A percentile compares a stretch with the other conserved stretches of the same genome.
Evolutionary conservation across 2,888 invertebrate species (phyloP).

Genomic region (Cyaniris semiargus): DNA sequence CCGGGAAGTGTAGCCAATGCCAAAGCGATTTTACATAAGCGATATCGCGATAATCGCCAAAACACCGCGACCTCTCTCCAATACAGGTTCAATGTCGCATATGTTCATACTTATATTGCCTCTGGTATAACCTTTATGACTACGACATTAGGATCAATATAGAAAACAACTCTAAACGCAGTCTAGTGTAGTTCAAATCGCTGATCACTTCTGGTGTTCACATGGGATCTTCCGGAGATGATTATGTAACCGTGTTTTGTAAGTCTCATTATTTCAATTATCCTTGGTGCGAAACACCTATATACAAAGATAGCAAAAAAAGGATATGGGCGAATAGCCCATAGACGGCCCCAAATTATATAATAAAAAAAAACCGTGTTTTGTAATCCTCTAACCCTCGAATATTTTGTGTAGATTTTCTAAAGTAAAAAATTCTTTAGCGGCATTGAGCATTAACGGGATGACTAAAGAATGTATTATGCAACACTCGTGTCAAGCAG

Average conservation of each 20-base stretch:
- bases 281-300: no score
- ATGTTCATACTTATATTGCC: background rate
- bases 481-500: no score
- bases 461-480: no score
- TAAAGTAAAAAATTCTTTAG: no score
- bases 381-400: background rate
- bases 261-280: no score
- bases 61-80: constrained; percentile 3
- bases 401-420: no score
- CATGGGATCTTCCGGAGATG: background rate
- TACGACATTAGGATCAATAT: background rate
- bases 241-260: background rate
- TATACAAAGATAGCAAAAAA: no score
- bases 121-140: background rate
- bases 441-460: no score
- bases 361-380: no score
- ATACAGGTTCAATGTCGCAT: constrained; percentile 26
- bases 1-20: constrained; percentile 18
- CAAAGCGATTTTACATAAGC: constrained; percentile 19
- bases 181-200: background rate
- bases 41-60: background rate
- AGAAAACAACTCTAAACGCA: background rate
- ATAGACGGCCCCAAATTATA: no score
- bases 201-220: background rate
- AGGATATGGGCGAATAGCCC: no score